These are phyloP conservation scores for Ataeniobius toweri DNA, from an alignment of 2,797 vertebrate species.

Conservation along the genomic window DNA sequence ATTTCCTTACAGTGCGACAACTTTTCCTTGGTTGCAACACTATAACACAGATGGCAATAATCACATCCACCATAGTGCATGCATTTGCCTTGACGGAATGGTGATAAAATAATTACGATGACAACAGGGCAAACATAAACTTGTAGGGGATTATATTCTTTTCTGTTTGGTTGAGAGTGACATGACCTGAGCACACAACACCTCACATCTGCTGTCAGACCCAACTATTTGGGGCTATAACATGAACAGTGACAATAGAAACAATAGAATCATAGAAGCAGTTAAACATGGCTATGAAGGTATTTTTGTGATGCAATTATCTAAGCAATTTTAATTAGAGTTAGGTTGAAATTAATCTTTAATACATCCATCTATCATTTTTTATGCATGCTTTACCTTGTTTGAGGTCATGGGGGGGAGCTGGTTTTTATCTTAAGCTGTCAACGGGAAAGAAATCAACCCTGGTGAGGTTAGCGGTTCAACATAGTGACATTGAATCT, in stretches of 20 bases:
- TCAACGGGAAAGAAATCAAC: background rate
- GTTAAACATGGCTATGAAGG: background rate
- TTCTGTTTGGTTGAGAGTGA: constrained; percentile 6
- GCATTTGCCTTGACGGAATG: background rate
- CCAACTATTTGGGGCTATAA: background rate
- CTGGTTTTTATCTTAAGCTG: background rate
- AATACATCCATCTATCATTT: background rate
- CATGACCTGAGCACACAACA: constrained; percentile 11
- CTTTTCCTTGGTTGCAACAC: background rate
- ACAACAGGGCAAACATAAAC: constrained; percentile 11
- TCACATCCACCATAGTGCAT: background rate
- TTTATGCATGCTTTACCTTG: background rate
- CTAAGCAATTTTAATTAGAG: background rate
- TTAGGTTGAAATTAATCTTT: background rate
- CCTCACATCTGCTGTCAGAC: background rate
- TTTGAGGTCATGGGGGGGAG: background rate
- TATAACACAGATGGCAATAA: background rate
- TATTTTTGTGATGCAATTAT: background rate
- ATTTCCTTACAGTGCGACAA: background rate
- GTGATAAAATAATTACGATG: constrained; percentile 14
- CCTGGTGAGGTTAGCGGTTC: background rate
- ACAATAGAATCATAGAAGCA: background rate
- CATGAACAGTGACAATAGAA: background rate
- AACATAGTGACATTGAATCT: background rate
- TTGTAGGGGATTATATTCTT: constrained; percentile 8